Evolutionary conservation across 2,113 vertebrate genomes (phyloP), one percentile per base, ranked within the genome.

Genomic region (Myotis lucifugus): DNA sequence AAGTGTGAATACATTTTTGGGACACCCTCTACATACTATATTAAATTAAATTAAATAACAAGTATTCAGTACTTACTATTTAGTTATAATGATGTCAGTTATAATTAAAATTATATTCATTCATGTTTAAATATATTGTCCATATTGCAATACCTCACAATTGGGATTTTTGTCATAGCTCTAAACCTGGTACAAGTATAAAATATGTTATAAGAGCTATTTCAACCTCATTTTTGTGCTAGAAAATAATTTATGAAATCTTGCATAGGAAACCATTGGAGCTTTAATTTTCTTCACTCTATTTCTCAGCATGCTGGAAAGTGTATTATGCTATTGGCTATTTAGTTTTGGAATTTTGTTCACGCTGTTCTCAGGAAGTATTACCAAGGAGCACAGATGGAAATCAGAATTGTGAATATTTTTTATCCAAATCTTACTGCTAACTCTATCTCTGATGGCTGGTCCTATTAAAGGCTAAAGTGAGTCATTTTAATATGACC

Each of bases 341-440:
- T 82, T 97, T 96, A 81, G 70, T 90, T 74, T 94, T 96, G 93
- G 97, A 96, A 97, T 94, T 69, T 96, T 34, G 15, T 88, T 93
- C 89, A 95, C 37, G 97, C 82, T 66, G 91, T 70, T 84, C 91
- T 97, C 96, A 84, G 61, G 89, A 97, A 91, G 54, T 89, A 96
- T 98, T 98, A 97, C 97, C 97, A 97, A 95, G 97, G 84, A 97
- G 93, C 97, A 97, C 85, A 97, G 97, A 98, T 97, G 97, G 98
- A 98, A 98, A 97, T 90, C 93, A 94, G 96, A 97, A 95, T 2
- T 85, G 54, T 50, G 12, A 2, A 5, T 79, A 90, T 95, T 96
- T 97, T 64, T 52, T 96, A 97, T 96, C 90, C 83, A 97, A 81
- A 27, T 94, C 97, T 97, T 82, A 91, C 52, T 40, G 73, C 83